A percentile compares a stretch with the other conserved stretches of the same genome.
Conservation (phyloP, 1,140 invertebrate genomes). For the Rhyacophila brunnea region DNA sequence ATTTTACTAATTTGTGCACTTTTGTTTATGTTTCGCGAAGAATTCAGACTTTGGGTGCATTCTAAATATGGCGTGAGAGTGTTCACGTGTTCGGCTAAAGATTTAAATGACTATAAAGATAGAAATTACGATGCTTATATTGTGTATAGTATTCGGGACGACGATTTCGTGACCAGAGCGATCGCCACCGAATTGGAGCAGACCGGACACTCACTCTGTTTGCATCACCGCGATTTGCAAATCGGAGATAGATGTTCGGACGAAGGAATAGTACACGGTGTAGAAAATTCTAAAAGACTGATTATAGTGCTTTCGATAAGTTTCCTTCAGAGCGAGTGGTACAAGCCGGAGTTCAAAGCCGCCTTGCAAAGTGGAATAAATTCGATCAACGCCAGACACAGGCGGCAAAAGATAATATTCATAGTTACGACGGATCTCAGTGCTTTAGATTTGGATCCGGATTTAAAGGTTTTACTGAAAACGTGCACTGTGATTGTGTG, state of each 20-base stretch:
- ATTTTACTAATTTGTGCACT: conserved; percentile 73
- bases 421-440: conserved; percentile 61
- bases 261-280: conserved; percentile 73
- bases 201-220: conserved; percentile 67
- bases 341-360: conserved; percentile 66
- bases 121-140: conserved; percentile 85
- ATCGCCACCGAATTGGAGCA: conserved; percentile 79
- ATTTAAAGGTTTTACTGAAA: conserved; percentile 78
- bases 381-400: conserved; percentile 65
- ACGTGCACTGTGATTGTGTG: conserved; percentile 82
- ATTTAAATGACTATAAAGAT: conserved; percentile 53
- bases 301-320: conserved; percentile 72
- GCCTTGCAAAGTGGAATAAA: conserved; percentile 73
- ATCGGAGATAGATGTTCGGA: conserved; percentile 66
- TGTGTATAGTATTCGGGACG: conserved; percentile 82
- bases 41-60: conserved; percentile 85
- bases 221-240: conserved; percentile 78
- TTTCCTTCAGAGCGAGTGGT: conserved; percentile 75
- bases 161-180: conserved; percentile 75
- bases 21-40: conserved; percentile 80
- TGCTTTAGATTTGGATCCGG: conserved; percentile 74
- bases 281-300: conserved; percentile 71
- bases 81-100: conserved; percentile 63
- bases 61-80: conserved; percentile 84
- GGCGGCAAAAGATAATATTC: conserved; percentile 73